Percentiles rank a stretch among this genome's conserved stretches.
Conservation (phyloP, 2,797 vertebrate species). For the Poecilia picta region DNA sequence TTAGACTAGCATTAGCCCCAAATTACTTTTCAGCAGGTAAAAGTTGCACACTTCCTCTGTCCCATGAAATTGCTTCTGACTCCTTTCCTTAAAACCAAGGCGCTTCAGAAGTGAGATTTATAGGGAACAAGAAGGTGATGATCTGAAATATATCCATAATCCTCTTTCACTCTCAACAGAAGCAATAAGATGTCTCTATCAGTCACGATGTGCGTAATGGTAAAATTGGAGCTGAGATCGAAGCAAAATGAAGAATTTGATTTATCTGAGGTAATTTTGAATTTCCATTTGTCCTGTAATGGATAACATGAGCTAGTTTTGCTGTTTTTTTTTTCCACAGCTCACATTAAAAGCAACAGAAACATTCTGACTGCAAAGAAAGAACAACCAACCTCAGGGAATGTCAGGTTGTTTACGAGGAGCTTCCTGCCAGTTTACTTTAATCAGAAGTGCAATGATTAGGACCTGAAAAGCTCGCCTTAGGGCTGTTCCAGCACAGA, state of each 20-base stretch:
- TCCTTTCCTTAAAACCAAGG: conserved; percentile 24
- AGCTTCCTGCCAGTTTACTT: conserved; percentile 15
- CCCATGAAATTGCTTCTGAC: conserved; percentile 28
- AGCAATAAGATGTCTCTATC: conserved; percentile 30
- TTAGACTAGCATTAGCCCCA: conserved; percentile 50
- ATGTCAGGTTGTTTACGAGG: conserved; percentile 28
- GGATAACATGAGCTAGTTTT: neutral
- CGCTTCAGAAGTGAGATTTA: conserved; percentile 48
- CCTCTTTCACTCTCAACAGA: conserved; percentile 22
- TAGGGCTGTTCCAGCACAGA: conserved; percentile 18
- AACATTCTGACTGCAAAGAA: conserved; percentile 3
- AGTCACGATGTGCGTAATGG: conserved; percentile 21
- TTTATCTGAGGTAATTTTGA: conserved; percentile 22
- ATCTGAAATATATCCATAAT: conserved; percentile 56
- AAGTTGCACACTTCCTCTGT: conserved; percentile 30
- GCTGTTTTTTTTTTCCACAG: neutral
- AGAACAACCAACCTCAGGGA: conserved; percentile 15
- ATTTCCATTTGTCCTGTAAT: conserved; percentile 29
- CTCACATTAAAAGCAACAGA: conserved; percentile 4
- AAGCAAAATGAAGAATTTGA: conserved; percentile 18
- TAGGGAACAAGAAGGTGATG: conserved; percentile 42
- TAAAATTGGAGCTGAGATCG: conserved; percentile 7
- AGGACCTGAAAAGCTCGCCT: conserved; percentile 15
- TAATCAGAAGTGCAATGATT: conserved; percentile 42
- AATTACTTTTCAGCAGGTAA: conserved; percentile 48